Evolutionary conservation across 1,140 invertebrate species (phyloP).

Genomic region (Dolichoris vasculosae): DNA sequence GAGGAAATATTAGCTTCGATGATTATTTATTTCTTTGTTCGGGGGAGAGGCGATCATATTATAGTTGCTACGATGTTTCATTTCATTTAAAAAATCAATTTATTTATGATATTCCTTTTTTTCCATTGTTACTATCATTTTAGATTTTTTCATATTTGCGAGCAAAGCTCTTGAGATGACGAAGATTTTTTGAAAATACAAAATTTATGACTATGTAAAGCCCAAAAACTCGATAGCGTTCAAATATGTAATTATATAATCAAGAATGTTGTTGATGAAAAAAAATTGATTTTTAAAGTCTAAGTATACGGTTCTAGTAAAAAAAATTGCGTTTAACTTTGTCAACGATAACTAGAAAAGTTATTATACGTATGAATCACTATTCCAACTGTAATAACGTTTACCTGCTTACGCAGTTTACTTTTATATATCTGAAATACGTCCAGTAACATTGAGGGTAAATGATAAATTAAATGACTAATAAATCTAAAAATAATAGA

Average conservation of each 20-base stretch:
- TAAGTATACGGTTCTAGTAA: background rate
- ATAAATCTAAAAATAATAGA: background rate
- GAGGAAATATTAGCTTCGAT: background rate
- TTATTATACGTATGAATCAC: background rate
- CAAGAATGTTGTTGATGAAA: background rate
- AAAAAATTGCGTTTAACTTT: background rate
- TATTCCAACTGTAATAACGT: background rate
- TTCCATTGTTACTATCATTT: too few species aligned
- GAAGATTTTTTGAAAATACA: too few species aligned
- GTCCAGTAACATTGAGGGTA: background rate
- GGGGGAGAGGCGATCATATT: too few species aligned
- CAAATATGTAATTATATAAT: too few species aligned
- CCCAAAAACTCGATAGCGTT: too few species aligned
- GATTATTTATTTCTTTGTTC: too few species aligned
- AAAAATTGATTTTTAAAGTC: background rate
- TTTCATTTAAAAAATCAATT: too few species aligned
- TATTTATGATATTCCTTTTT: background rate
- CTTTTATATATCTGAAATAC: background rate
- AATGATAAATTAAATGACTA: background rate
- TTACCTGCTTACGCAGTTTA: background rate
- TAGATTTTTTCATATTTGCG: too few species aligned
- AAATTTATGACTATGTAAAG: too few species aligned
- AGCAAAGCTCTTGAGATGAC: too few species aligned
- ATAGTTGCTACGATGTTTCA: too few species aligned
- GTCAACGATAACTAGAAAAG: background rate